phyloP scores from a whole-genome alignment of 2,888 invertebrate species.

The Drosophila suboccidentalis region DNA sequence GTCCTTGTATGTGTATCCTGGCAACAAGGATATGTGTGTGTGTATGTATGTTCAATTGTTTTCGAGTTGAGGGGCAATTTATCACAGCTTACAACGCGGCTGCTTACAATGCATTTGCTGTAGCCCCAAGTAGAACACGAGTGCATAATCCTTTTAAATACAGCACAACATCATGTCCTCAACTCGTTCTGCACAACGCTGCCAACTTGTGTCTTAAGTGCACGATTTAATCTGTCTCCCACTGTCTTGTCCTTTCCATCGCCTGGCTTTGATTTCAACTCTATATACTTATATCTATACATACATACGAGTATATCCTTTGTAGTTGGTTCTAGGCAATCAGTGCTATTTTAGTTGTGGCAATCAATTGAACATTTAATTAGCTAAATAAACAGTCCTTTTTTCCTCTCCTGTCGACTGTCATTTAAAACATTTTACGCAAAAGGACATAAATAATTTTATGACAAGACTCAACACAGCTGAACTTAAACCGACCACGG shows the following conservation, averaged over 20 bases:
- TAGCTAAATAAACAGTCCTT: conserved; percentile 45
- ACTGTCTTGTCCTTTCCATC: conserved; percentile 10
- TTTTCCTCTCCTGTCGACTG: neutral
- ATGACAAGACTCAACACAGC: conserved; percentile 57
- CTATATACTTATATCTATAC: neutral
- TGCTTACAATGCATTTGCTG: conserved; percentile 72
- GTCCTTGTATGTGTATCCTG: conserved; percentile 11
- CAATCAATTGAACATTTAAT: conserved; percentile 58
- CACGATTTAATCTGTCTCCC: conserved; percentile 4
- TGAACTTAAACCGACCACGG: conserved; percentile 42
- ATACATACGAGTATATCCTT: neutral
- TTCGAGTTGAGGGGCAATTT: conserved; percentile 79
- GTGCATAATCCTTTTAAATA: conserved; percentile 79
- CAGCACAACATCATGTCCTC: conserved; percentile 63
- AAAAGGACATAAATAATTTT: conserved; percentile 69
- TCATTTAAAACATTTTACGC: conserved; percentile 59
- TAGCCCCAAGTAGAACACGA: conserved; percentile 54
- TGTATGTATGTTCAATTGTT: conserved; percentile 67
- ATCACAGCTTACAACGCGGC: conserved; percentile 71
- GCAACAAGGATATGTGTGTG: conserved; percentile 9
- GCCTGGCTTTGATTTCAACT: neutral
- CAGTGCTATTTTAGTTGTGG: conserved; percentile 4
- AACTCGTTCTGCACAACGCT: conserved; percentile 32
- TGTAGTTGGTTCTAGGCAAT: conserved; percentile 7
- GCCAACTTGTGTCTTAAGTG: conserved; percentile 39